phyloP scores from a whole-genome alignment of 53 echinoderm and acorn worm genomes.

The Glandiceps talaboti region DNA sequence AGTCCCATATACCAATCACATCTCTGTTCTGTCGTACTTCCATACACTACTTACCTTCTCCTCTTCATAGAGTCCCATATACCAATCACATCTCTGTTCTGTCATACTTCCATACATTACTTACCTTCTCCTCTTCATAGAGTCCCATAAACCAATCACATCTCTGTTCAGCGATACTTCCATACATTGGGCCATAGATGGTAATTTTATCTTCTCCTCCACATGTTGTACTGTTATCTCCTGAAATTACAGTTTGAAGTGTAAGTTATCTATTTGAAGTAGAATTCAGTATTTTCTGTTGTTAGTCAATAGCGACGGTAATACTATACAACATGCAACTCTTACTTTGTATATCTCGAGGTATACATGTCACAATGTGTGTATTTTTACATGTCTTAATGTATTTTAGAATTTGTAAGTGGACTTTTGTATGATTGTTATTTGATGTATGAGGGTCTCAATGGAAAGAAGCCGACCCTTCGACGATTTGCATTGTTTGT shows the following conservation, averaged over 20 bases:
- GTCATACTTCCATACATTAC: slow-evolving; percentile 16
- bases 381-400: too few species aligned
- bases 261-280: not conserved
- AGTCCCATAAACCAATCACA: slow-evolving; percentile 63
- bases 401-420: too few species aligned
- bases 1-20: slow-evolving; percentile 64
- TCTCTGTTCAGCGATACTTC: slow-evolving; percentile 28
- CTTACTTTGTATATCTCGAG: too few species aligned
- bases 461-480: too few species aligned
- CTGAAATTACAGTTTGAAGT: slow-evolving; percentile 2
- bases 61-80: slow-evolving; percentile 29
- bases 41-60: slow-evolving; percentile 30
- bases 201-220: slow-evolving; percentile 40
- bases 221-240: slow-evolving; percentile 34
- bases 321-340: too few species aligned
- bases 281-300: too few species aligned
- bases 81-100: slow-evolving; percentile 57
- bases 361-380: too few species aligned
- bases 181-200: slow-evolving; percentile 42
- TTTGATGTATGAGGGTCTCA: too few species aligned
- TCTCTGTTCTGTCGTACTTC: slow-evolving; percentile 26
- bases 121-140: slow-evolving; percentile 37
- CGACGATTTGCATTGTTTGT: too few species aligned
- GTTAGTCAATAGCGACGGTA: too few species aligned
- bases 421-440: too few species aligned